Conservation (phyloP, 2,888 invertebrate species). For the Piscicola geometra region DNA sequence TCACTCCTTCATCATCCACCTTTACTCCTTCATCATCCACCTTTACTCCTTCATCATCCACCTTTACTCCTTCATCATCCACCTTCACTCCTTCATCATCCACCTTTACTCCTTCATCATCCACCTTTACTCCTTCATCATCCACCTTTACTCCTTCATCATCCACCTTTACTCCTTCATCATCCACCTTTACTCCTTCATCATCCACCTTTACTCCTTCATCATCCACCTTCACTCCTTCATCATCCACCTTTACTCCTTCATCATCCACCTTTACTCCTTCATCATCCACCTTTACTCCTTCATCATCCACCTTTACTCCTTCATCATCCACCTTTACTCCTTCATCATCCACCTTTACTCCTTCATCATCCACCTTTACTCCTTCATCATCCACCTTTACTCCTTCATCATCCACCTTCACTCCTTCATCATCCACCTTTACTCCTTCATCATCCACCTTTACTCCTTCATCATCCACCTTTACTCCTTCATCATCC, state of each 20-base stretch:
- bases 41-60: conserved; percentile 7
- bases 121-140: neutral
- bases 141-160: neutral
- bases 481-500: neutral
- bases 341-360: neutral
- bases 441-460: neutral
- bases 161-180: neutral
- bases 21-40: neutral
- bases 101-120: neutral
- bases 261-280: neutral
- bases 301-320: neutral
- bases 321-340: neutral
- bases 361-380: neutral
- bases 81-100: neutral
- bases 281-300: neutral
- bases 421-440: neutral
- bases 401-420: neutral
- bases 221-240: neutral
- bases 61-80: neutral
- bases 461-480: neutral
- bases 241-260: neutral
- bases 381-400: neutral
- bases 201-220: neutral
- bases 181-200: neutral
- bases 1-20: neutral